A percentile compares a stretch with the other conserved stretches of the same genome.
These are phyloP conservation scores for Tachina lurida DNA, from an alignment of 2,888 invertebrate species.

Conservation along the genomic window DNA sequence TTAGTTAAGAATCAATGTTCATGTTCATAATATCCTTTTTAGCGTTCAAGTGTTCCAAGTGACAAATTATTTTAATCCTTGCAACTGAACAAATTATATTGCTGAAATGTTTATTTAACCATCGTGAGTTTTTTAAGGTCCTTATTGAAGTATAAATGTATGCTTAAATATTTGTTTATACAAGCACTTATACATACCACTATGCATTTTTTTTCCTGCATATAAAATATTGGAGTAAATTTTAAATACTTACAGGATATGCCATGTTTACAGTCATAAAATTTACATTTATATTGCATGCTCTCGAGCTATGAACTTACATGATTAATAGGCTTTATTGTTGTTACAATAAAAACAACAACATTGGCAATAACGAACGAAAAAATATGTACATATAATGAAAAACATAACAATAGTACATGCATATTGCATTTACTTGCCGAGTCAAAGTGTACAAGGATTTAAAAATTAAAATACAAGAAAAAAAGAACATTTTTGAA, in stretches of 20 bases:
- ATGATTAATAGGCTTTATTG: constrained; percentile 71
- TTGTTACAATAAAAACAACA: constrained; percentile 44
- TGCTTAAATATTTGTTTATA: background rate
- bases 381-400: background rate
- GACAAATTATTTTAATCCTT: too few relatives aligned
- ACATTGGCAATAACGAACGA: constrained; percentile 34
- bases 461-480: constrained; percentile 39
- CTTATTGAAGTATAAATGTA: too few relatives aligned
- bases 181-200: background rate
- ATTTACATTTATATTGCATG: constrained; percentile 71
- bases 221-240: constrained; percentile 26
- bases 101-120: too few relatives aligned
- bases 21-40: too few relatives aligned
- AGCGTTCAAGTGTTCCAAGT: too few relatives aligned
- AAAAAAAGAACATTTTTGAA: constrained; percentile 18
- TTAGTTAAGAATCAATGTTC: too few relatives aligned
- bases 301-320: constrained; percentile 65
- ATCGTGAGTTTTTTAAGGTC: too few relatives aligned
- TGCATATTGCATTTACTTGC: constrained; percentile 55
- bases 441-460: constrained; percentile 55
- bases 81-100: too few relatives aligned
- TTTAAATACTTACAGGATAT: constrained; percentile 66
- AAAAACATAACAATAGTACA: background rate
- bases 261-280: constrained; percentile 68
- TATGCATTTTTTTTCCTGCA: constrained; percentile 16